phyloP scores from a whole-genome alignment of 1,140 invertebrate species.

The Philopotamus ludificatus region DNA sequence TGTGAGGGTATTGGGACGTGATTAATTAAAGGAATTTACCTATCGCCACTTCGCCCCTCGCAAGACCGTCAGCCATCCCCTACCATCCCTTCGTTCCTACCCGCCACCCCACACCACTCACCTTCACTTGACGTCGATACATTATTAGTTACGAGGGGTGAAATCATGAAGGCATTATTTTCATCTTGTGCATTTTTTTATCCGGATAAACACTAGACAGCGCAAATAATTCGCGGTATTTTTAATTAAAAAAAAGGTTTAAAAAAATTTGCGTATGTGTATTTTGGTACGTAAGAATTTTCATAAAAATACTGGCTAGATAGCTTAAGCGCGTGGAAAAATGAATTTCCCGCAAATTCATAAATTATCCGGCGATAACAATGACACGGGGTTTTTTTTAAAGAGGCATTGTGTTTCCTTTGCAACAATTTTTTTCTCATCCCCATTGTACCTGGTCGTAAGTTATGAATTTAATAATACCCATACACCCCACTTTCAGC shows the following conservation, averaged over 20 bases:
- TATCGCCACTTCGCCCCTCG: slow-evolving; percentile 38
- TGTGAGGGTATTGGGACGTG: slow-evolving; percentile 36
- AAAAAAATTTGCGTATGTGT: neutral
- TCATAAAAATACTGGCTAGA: no score
- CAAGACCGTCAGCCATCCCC: slow-evolving; percentile 29
- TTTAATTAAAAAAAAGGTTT: no score
- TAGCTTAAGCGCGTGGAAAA: slow-evolving; percentile 16
- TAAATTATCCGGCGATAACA: slow-evolving; percentile 30
- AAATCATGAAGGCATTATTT: slow-evolving; percentile 33
- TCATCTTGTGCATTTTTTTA: slow-evolving; percentile 11
- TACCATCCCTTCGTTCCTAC: no score
- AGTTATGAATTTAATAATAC: slow-evolving; percentile 29
- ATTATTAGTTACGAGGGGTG: slow-evolving; percentile 29
- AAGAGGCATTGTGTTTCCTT: slow-evolving; percentile 25
- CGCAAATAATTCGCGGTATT: no score
- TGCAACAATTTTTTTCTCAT: slow-evolving; percentile 19
- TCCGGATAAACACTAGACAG: neutral
- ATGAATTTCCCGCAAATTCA: slow-evolving; percentile 28
- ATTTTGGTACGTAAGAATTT: no score
- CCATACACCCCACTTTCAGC: slow-evolving; percentile 1
- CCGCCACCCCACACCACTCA: slow-evolving; percentile 6
- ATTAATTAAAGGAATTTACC: slow-evolving; percentile 43
- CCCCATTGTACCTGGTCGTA: slow-evolving; percentile 13
- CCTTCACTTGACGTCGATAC: slow-evolving; percentile 29
- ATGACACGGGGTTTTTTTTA: slow-evolving; percentile 25